Conservation (phyloP, 2,888 invertebrate genomes). For the Eilema griseolum region DNA sequence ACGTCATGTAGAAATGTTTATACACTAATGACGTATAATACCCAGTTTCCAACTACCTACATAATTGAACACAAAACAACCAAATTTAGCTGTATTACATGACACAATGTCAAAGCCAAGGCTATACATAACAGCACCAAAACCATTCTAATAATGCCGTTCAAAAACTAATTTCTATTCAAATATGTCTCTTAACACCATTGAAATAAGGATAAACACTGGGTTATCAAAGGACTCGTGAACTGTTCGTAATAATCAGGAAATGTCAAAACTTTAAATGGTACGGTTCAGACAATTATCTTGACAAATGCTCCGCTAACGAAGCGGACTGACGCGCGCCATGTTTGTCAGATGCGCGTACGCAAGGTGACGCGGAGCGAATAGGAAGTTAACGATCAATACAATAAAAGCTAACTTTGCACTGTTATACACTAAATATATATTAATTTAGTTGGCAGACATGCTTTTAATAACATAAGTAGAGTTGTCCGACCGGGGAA, state of each 20-base stretch:
- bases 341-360: conserved; percentile 69
- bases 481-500: not conserved
- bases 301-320: conserved; percentile 82
- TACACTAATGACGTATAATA: conserved; percentile 23
- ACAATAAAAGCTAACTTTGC: conserved; percentile 66
- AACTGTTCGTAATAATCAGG: conserved; percentile 70
- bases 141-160: conserved; percentile 35
- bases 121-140: conserved; percentile 50
- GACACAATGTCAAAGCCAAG: conserved; percentile 77
- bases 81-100: conserved; percentile 61
- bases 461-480: not conserved
- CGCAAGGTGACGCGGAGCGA: conserved; percentile 68
- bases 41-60: conserved; percentile 32
- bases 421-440: conserved; percentile 38
- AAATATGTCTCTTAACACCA: conserved; percentile 41
- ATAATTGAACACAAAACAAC: conserved; percentile 60
- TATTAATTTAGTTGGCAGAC: conserved; percentile 22
- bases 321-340: conserved; percentile 70
- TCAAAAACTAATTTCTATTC: conserved; percentile 37
- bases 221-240: conserved; percentile 34
- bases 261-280: conserved; percentile 75
- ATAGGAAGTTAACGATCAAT: conserved; percentile 76
- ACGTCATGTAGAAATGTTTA: conserved; percentile 16
- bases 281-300: conserved; percentile 76
- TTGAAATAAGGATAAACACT: conserved; percentile 36